Conservation (phyloP, 2,113 vertebrate species). For the Entomyzon cyanotis region DNA sequence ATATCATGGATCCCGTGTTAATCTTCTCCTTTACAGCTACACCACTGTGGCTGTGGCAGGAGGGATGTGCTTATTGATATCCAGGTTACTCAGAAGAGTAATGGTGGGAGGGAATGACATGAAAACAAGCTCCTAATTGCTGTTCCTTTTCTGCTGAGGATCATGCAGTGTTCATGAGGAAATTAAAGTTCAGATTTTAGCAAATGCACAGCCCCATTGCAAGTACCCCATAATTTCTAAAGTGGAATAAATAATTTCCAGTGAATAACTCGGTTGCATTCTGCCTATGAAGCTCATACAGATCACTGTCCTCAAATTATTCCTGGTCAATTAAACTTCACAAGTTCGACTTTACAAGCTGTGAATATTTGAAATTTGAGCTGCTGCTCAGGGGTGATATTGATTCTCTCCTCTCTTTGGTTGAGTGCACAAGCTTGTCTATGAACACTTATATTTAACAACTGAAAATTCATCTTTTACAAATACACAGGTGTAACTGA, state of each 20-base stretch:
- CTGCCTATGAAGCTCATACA: neutral
- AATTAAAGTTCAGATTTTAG: neutral
- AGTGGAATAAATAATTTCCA: conserved; percentile 39
- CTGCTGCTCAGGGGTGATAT: conserved; percentile 28
- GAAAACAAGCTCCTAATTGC: conserved; percentile 16
- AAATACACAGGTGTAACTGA: conserved; percentile 19
- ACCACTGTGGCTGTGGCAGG: neutral
- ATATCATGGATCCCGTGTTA: neutral
- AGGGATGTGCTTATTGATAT: neutral
- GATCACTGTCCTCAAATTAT: conserved; percentile 44
- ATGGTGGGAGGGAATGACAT: neutral
- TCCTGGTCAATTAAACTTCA: conserved; percentile 60
- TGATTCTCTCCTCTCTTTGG: conserved; percentile 22
- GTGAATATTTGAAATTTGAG: conserved; percentile 55
- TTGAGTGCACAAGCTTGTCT: conserved; percentile 38
- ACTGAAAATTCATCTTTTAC: conserved; percentile 40
- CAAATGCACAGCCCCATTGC: neutral
- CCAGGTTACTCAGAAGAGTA: neutral
- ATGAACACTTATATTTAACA: neutral
- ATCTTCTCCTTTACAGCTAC: neutral
- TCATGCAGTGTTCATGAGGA: neutral
- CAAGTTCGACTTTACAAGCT: conserved; percentile 40
- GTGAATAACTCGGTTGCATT: neutral
- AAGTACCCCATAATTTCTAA: conserved; percentile 18
- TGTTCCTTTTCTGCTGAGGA: neutral